phyloP scores from a whole-genome alignment of 2,113 vertebrate genomes.

The Ceratotherium simum region DNA sequence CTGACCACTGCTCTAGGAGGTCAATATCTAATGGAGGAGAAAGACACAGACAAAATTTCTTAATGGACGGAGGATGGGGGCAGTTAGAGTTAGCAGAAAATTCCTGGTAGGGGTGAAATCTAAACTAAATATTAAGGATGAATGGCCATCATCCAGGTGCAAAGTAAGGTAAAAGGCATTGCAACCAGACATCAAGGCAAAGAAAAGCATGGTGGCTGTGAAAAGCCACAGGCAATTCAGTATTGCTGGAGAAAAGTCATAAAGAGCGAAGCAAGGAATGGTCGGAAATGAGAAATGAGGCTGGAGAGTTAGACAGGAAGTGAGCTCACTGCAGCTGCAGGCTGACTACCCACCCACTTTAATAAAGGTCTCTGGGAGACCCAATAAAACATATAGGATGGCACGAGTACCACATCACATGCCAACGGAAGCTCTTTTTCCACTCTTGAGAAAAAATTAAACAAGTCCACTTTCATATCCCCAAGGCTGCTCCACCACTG shows the following conservation, averaged over 20 bases:
- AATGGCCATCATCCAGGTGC: neutral
- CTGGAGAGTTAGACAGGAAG: conserved; percentile 26
- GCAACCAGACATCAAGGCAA: neutral
- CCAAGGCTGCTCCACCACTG: neutral
- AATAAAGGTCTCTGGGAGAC: conserved; percentile 2
- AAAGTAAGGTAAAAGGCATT: neutral
- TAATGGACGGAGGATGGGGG: neutral
- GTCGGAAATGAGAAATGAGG: neutral
- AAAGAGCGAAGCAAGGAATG: neutral
- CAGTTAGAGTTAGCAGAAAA: neutral
- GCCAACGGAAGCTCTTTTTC: neutral
- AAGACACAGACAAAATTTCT: neutral
- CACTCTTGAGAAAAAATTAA: neutral
- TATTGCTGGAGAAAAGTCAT: neutral
- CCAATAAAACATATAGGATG: conserved; percentile 22
- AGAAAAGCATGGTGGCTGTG: neutral
- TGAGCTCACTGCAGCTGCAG: conserved; percentile 14
- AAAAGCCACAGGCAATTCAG: neutral
- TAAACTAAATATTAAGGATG: neutral
- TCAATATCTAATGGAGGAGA: neutral
- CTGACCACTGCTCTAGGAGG: neutral
- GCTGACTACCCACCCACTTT: neutral
- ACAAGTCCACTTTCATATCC: neutral
- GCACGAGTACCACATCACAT: neutral
- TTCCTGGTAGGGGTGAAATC: neutral